phyloP scores from a whole-genome alignment of 2,797 vertebrate species.

The Anguilla marmorata region DNA sequence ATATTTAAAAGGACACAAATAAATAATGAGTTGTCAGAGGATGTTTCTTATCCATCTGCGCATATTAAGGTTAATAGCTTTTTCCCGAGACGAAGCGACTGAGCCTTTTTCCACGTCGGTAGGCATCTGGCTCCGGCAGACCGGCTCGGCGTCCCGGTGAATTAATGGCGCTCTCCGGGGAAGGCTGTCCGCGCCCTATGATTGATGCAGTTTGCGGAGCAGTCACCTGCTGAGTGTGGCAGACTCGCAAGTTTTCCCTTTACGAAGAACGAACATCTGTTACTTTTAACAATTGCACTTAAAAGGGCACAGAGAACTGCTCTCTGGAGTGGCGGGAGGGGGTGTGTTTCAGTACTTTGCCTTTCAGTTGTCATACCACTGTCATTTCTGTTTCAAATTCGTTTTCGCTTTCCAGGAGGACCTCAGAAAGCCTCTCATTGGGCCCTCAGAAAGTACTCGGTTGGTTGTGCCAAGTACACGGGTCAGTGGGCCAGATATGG shows the following conservation, averaged over 20 bases:
- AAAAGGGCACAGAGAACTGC: background rate
- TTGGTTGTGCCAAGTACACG: background rate
- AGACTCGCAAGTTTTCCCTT: slow-evolving; percentile 18
- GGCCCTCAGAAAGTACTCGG: background rate
- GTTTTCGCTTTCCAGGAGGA: background rate
- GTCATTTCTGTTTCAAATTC: slow-evolving; percentile 3
- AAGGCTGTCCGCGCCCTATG: slow-evolving; percentile 11
- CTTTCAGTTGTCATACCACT: slow-evolving; percentile 9
- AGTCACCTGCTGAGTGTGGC: slow-evolving; percentile 33
- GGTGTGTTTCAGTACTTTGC: background rate
- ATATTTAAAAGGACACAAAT: slow-evolving; percentile 34
- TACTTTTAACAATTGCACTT: slow-evolving; percentile 26
- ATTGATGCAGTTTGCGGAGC: slow-evolving; percentile 34
- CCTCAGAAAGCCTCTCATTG: background rate
- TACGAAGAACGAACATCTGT: slow-evolving; percentile 6
- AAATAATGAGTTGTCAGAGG: slow-evolving; percentile 36
- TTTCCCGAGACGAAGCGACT: slow-evolving; percentile 31
- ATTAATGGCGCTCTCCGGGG: slow-evolving; percentile 30
- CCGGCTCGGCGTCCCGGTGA: slow-evolving; percentile 23
- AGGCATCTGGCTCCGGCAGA: slow-evolving; percentile 27
- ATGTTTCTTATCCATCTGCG: slow-evolving; percentile 34
- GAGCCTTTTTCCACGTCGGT: slow-evolving; percentile 26
- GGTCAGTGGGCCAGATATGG: background rate
- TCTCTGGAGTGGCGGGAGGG: background rate
- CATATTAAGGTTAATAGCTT: slow-evolving; percentile 35